Evolutionary conservation across 2,888 invertebrate species (phyloP), one percentile per base, ranked within the genome.

Genomic region (Drosophila niveifrons): DNA sequence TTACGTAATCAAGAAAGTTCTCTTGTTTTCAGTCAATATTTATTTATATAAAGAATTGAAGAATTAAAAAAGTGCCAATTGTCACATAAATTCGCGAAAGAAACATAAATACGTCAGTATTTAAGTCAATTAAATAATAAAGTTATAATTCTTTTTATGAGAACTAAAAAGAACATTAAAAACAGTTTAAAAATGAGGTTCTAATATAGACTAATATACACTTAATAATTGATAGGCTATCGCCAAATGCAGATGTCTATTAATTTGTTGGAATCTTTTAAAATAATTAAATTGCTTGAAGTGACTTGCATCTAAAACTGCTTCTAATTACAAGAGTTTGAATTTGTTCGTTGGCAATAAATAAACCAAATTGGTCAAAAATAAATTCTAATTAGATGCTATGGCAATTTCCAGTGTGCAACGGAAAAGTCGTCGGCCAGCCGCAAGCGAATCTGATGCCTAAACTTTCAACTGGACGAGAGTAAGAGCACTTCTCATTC

Each of bases 301-400:
- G 41, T 29, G 29, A 29, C 43, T 43, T 23, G 3, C 13, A 28
- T 15, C 34, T 47, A 41, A 68, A 62, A 66, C 50, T 48, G 39
- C 47, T 17, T 59, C 64, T 61, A 47, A 65, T 72, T 70, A 66
- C 39, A 62, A 52, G 64, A 80, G 67, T 75, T 67, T 66, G 15
- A 77, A 70, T 75, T 67, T 66, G 18, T 28, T 39, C 31, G 41
- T 62, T 65, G 67, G 57, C 73, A 82, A 67, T 66, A 76, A 80
- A 85, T 76, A 71, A 63, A 43, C 15, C 31, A 59, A 62, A 66
- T 64, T 66, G 52, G 48, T 67, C 41, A 59, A 50, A 81, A 75
- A 72, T 69, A 58, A 75, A 70, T 78, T 82, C 59, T 67, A 84
- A 80, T 84, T 84, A 79, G 69, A 68, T 71, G 81, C 48, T 50